Evolutionary conservation across 2,113 vertebrate species (phyloP).

Genomic region (Prunella fulvescens): DNA sequence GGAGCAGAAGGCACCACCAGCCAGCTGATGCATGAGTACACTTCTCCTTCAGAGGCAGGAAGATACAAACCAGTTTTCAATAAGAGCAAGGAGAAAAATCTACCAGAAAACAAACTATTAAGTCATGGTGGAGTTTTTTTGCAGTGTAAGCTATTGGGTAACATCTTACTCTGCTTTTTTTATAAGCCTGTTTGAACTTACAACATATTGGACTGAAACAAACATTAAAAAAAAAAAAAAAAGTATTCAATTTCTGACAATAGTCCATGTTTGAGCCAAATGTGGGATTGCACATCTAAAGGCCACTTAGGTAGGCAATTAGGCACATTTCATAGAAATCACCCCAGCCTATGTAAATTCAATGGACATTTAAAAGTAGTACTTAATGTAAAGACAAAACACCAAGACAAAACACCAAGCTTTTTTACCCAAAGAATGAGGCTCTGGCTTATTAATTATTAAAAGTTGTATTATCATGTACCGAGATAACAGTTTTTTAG

Average conservation of each 20-base stretch:
- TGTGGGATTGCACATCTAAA: neutral
- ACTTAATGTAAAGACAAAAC: neutral
- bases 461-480: neutral
- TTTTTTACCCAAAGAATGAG: neutral
- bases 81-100: neutral
- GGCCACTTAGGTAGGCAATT: neutral
- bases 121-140: neutral
- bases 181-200: neutral
- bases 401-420: neutral
- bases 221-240: neutral
- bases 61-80: neutral
- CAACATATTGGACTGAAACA: neutral
- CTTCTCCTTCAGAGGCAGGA: neutral
- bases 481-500: neutral
- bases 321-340: neutral
- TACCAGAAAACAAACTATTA: neutral
- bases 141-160: neutral
- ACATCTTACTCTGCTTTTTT: neutral
- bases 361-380: neutral
- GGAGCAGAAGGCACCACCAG: neutral
- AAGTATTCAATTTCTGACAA: neutral
- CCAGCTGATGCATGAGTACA: accelerated
- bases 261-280: neutral
- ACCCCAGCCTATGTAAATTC: neutral
- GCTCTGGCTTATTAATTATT: neutral